Conservation (phyloP, 35 echinoderm and acorn worm species). For the Heliocidaris tuberculata region DNA sequence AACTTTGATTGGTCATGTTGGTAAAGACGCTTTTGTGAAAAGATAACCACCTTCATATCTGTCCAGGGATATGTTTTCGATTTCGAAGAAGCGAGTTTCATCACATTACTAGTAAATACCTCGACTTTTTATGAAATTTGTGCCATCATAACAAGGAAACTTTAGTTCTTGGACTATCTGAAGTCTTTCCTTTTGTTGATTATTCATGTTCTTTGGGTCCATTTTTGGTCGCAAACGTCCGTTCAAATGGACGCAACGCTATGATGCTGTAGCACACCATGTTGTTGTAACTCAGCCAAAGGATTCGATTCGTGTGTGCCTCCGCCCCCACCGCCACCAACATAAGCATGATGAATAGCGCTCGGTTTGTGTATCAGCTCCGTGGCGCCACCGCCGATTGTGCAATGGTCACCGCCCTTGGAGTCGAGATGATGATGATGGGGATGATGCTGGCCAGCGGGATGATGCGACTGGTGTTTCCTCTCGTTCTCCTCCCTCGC, state of each 20-base stretch:
- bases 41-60: no score
- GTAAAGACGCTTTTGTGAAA: no score
- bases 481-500: slow-evolving; percentile 78
- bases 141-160: no score
- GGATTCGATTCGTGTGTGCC: slow-evolving; percentile 37
- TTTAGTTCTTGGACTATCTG: no score
- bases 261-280: slow-evolving; percentile 8
- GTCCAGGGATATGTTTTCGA: no score
- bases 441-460: slow-evolving; percentile 19
- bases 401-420: background rate
- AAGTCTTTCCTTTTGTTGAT: background rate
- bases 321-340: background rate
- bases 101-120: no score
- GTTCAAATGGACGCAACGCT: background rate
- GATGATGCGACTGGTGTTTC: slow-evolving; percentile 28
- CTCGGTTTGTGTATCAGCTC: slow-evolving; percentile 43
- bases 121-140: no score
- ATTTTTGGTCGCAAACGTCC: background rate
- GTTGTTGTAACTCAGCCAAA: slow-evolving; percentile 28
- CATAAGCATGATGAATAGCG: background rate
- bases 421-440: slow-evolving; percentile 33
- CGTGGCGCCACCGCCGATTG: background rate
- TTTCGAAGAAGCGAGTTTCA: no score
- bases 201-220: background rate
- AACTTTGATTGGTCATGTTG: no score